Base-by-base conservation (phyloP, 2,888 invertebrate species). In the Tricholauxania praeusta region DNA sequence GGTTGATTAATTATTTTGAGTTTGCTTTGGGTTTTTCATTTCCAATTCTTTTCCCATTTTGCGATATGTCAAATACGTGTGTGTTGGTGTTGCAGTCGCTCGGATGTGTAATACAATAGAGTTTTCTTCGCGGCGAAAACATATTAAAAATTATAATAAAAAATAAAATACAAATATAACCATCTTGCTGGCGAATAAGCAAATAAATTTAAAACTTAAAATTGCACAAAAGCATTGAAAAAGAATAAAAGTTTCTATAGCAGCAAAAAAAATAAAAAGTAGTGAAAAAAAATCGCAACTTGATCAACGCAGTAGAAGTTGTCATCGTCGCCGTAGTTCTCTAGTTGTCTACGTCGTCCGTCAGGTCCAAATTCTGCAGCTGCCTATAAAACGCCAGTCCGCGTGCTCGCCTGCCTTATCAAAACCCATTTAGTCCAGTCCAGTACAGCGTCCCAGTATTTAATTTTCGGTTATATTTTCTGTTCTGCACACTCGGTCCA, bases 41-140 rank as follows among this genome's bases (percentile, higher is more conserved):
- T 59, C 28, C 59, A 22, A 47, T 19, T 59, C 48, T 39, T 49
- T 22, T 28, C 28, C 51, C n/a, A 51, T 64, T 64, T 64, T 64
- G 51, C 64, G 51, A 64, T 51, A 64, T 64, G 64, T 64, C 64
- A 64, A 39, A 39, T 64, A 63, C 49, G 51, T 64, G 49, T 64
- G 64, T 64, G 57, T 17, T 19, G 22, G 14, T 57, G 51, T 39
- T 55, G 55, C 55, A 67, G 55, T 67, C 67, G 67, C 32, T 69
- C 57, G 48, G 57, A 28, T 68, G 59, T 68, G 48, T 68, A 68
- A 68, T 57, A 68, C 39, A 72, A 65, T 63, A 65, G 57, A 72
- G 68, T 63, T 78, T 77, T 76, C 77, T 77, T 78, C 78, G 78
- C 77, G 75, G 76, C 77, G 75, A 76, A 73, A 75, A 74, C 60